Evolutionary conservation across 2,888 invertebrate genomes (phyloP).

Genomic region (Ligdia adustata): DNA sequence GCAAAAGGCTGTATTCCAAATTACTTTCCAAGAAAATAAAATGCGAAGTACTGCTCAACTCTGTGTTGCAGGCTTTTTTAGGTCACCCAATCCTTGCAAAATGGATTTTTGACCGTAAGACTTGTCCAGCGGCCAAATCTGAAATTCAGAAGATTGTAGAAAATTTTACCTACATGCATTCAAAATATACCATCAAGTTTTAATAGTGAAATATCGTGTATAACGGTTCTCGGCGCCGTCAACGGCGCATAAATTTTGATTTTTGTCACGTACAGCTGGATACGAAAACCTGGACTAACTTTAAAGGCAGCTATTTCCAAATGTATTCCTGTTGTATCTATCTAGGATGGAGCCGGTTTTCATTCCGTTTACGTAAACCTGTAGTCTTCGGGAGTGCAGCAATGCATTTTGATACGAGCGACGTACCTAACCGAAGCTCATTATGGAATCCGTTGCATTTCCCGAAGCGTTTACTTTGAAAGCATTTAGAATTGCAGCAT

Average conservation of each 20-base stretch:
- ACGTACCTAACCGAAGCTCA: conserved; percentile 27
- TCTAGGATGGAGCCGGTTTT: conserved; percentile 20
- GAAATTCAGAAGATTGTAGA: conserved; percentile 11
- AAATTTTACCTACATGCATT: conserved; percentile 24
- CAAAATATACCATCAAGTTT: conserved; percentile 36
- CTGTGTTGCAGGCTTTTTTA: too few species aligned
- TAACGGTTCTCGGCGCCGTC: conserved; percentile 34
- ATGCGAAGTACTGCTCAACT: too few species aligned
- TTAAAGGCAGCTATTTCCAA: conserved; percentile 36
- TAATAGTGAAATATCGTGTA: conserved; percentile 34
- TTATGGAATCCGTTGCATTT: conserved; percentile 32
- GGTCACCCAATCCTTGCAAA: too few species aligned
- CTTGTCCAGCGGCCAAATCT: neutral
- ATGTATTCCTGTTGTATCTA: conserved; percentile 33
- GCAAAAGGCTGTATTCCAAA: too few species aligned
- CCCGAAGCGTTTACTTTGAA: conserved; percentile 10
- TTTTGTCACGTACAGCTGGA: conserved; percentile 39
- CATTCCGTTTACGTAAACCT: conserved; percentile 30
- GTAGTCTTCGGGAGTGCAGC: conserved; percentile 30
- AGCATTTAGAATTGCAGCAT: conserved; percentile 49
- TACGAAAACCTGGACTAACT: conserved; percentile 38
- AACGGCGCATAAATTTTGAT: conserved; percentile 40
- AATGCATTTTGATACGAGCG: conserved; percentile 33
- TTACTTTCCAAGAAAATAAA: too few species aligned
- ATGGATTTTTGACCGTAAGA: too few species aligned